Conservation (phyloP, 2,113 vertebrate genomes). For the Lophotis ruficrista region DNA sequence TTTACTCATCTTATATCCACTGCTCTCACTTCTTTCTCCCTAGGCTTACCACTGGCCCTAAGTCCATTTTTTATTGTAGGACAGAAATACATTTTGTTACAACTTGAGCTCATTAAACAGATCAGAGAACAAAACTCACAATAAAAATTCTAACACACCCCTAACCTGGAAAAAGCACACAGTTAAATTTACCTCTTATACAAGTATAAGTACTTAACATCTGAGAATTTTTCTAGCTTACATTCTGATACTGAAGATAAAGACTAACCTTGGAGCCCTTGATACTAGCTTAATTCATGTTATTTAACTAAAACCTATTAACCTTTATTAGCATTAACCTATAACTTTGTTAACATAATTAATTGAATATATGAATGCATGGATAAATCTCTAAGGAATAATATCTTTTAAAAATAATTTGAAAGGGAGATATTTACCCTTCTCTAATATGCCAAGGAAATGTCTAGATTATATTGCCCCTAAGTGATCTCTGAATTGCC, state of each 20-base stretch:
- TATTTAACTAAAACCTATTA: slow-evolving; percentile 29
- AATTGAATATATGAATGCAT: slow-evolving; percentile 22
- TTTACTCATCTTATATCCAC: background rate
- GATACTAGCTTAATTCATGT: background rate
- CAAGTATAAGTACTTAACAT: background rate
- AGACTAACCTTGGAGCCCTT: background rate
- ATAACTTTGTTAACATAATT: slow-evolving; percentile 22
- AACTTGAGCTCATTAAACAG: background rate
- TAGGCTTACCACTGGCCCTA: background rate
- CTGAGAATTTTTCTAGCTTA: background rate
- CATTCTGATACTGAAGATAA: background rate
- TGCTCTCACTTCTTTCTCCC: background rate
- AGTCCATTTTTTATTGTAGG: background rate
- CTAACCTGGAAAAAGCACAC: background rate
- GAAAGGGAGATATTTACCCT: background rate
- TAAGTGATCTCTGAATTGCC: background rate
- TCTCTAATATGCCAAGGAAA: background rate
- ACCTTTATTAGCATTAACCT: background rate
- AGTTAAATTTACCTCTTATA: background rate
- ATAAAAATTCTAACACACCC: background rate
- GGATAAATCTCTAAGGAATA: background rate
- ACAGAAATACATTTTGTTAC: background rate
- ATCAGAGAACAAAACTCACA: background rate
- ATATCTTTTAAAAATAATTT: background rate
- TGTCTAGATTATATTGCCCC: background rate